phyloP scores from a whole-genome alignment of 1,140 invertebrate species.

The Cydia amplana region DNA sequence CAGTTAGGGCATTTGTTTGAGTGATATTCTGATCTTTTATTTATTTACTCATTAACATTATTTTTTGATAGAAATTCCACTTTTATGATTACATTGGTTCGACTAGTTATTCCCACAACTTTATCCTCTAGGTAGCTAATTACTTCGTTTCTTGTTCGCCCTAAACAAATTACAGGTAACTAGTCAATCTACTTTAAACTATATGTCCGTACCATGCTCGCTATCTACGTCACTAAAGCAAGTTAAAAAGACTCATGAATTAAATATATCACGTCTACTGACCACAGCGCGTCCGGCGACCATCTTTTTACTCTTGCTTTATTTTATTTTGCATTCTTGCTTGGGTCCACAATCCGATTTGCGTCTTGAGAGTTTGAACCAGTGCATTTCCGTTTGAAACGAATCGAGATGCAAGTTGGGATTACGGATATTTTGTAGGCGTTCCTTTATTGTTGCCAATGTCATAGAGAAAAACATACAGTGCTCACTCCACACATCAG shows the following conservation, averaged over 20 bases:
- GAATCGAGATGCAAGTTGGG: slow-evolving; percentile 13
- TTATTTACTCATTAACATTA: too few species aligned
- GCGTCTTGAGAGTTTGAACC: slow-evolving; percentile 30
- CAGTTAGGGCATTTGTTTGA: too few species aligned
- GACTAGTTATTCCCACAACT: too few species aligned
- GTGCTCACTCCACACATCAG: too few species aligned
- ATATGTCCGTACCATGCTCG: neutral
- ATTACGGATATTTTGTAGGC: neutral
- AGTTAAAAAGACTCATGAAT: slow-evolving; percentile 30
- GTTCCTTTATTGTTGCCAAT: too few species aligned
- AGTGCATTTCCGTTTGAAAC: neutral
- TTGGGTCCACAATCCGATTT: slow-evolving; percentile 6
- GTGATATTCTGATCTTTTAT: too few species aligned
- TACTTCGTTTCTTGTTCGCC: too few species aligned
- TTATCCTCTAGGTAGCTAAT: too few species aligned
- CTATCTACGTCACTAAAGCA: slow-evolving; percentile 18
- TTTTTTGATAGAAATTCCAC: too few species aligned
- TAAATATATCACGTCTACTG: slow-evolving; percentile 29
- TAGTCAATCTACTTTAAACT: neutral
- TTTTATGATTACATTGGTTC: too few species aligned
- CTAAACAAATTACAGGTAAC: neutral
- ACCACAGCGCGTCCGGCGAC: slow-evolving; percentile 23
- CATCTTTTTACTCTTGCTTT: slow-evolving; percentile 11
- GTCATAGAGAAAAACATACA: too few species aligned
- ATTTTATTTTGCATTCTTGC: slow-evolving; percentile 23